Percentiles rank a stretch among this genome's conserved stretches.
Conservation (phyloP, 2,888 invertebrate species). For the Eupithecia vulgata region DNA sequence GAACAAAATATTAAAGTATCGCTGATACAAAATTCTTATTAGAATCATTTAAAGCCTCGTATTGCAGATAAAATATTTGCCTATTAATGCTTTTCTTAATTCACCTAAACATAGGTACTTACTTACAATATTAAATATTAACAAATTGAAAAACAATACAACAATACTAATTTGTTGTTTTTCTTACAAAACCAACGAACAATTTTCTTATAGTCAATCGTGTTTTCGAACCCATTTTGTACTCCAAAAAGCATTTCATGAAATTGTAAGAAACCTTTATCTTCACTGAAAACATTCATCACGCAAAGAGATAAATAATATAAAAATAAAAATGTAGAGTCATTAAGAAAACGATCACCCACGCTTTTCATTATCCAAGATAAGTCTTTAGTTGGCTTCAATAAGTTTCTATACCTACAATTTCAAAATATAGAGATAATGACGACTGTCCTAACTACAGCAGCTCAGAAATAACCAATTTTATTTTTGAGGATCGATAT, state of each 20-base stretch:
- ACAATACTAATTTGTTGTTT: neutral
- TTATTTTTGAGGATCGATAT: neutral
- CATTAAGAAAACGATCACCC: neutral
- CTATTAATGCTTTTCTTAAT: neutral
- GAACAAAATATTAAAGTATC: neutral
- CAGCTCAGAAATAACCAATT: neutral
- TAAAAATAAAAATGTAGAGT: neutral
- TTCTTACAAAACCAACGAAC: neutral
- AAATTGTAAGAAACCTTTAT: neutral
- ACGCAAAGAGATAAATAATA: neutral
- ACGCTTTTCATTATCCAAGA: neutral
- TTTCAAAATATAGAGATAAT: neutral
- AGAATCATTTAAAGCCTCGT: neutral
- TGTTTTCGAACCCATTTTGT: neutral
- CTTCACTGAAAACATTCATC: neutral
- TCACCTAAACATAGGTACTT: neutral
- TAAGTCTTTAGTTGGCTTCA: neutral
- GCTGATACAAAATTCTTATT: neutral
- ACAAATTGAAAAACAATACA: neutral
- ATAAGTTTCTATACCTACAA: neutral
- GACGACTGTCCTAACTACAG: neutral
- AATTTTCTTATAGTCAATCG: neutral
- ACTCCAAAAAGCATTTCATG: neutral
- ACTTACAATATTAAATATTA: neutral
- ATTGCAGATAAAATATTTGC: neutral